These are phyloP conservation scores for Chrysomela aeneicollis DNA, from an alignment of 2,888 invertebrate species.

Conservation along the genomic window DNA sequence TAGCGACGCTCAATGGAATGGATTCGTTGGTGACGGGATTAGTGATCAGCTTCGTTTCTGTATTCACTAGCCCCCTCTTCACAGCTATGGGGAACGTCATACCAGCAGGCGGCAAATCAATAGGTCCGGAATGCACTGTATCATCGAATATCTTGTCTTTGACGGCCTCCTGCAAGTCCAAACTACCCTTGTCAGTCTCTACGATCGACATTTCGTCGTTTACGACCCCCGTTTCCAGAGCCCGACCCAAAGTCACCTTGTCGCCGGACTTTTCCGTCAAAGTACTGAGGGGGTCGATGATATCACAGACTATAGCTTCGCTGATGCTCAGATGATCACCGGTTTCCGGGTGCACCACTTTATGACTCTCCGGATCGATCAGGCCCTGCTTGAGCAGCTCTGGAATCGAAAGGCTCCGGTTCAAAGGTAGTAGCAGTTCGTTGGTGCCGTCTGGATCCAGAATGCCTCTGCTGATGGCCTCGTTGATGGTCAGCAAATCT, in stretches of 20 bases:
- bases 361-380: slow-evolving; percentile 74
- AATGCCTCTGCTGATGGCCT: slow-evolving; percentile 85
- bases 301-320: slow-evolving; percentile 88
- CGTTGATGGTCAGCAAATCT: slow-evolving; percentile 78
- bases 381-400: slow-evolving; percentile 88
- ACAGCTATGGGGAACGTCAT: slow-evolving; percentile 85
- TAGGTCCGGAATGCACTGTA: slow-evolving; percentile 51
- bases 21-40: slow-evolving; percentile 77
- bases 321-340: slow-evolving; percentile 79
- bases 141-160: slow-evolving; percentile 71
- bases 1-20: slow-evolving; percentile 73
- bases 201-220: slow-evolving; percentile 76
- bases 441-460: slow-evolving; percentile 80
- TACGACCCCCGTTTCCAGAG: slow-evolving; percentile 74
- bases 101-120: slow-evolving; percentile 78
- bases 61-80: slow-evolving; percentile 76
- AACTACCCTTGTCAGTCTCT: slow-evolving; percentile 67
- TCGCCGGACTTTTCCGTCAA: slow-evolving; percentile 70
- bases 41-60: slow-evolving; percentile 70
- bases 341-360: slow-evolving; percentile 88
- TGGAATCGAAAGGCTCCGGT: slow-evolving; percentile 81
- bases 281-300: slow-evolving; percentile 82
- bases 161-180: slow-evolving; percentile 77
- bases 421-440: slow-evolving; percentile 80
- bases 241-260: slow-evolving; percentile 77